phyloP scores from a whole-genome alignment of 2,888 invertebrate species.

The Agonopterix arenella region DNA sequence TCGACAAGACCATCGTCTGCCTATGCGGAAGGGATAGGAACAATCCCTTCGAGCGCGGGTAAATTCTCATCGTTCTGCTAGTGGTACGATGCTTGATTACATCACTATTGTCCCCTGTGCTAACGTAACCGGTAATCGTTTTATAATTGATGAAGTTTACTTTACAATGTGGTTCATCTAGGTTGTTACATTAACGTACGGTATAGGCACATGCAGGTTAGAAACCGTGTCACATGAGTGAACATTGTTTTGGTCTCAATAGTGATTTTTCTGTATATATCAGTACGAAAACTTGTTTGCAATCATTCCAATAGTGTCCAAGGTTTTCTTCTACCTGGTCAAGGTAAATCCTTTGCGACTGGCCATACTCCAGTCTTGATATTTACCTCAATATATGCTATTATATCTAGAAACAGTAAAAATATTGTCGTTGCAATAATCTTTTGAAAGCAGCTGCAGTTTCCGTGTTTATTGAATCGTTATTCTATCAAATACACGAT shows the following conservation, averaged over 20 bases:
- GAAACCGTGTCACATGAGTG: neutral
- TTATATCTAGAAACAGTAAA: no score
- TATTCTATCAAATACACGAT: conserved; percentile 26
- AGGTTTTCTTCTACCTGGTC: conserved; percentile 57
- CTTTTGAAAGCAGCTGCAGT: conserved; percentile 17
- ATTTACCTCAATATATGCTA: conserved; percentile 11
- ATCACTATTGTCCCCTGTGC: conserved; percentile 24
- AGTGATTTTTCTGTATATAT: neutral
- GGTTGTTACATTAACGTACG: conserved; percentile 7
- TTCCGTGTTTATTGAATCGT: conserved; percentile 38
- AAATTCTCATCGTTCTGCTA: conserved; percentile 45
- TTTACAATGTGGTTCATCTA: conserved; percentile 8
- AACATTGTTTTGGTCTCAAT: neutral
- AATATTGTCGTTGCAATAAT: neutral
- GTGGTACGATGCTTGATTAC: conserved; percentile 37
- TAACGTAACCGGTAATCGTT: conserved; percentile 12
- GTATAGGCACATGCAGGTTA: neutral
- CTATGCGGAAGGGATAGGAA: conserved; percentile 67
- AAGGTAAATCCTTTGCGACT: conserved; percentile 51
- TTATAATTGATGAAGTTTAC: conserved; percentile 7
- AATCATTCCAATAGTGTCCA: conserved; percentile 43
- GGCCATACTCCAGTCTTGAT: conserved; percentile 35
- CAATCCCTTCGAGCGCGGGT: conserved; percentile 73
- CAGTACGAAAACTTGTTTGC: conserved; percentile 36
- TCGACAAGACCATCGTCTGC: conserved; percentile 74